phyloP scores from a whole-genome alignment of 2,888 invertebrate genomes.

The Troides aeacus region DNA sequence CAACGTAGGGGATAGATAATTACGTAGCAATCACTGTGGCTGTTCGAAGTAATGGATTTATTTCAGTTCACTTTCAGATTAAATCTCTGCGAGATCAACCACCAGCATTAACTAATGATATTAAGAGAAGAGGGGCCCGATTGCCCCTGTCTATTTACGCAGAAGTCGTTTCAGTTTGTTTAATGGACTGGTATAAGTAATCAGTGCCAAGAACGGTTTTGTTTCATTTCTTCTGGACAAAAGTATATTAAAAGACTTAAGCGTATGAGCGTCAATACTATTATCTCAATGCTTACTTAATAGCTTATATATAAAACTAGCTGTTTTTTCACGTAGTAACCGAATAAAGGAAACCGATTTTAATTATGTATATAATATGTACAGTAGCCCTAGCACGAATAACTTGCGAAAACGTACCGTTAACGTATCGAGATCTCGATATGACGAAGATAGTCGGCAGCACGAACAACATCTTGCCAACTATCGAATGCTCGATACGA shows the following conservation, averaged over 20 bases:
- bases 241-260: background rate
- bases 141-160: slow-evolving; percentile 4
- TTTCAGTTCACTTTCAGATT: slow-evolving; percentile 16
- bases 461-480: too few species aligned
- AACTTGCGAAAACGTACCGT: too few species aligned
- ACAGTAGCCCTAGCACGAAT: too few species aligned
- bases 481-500: too few species aligned
- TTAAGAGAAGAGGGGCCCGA: slow-evolving; percentile 1
- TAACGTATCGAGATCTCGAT: too few species aligned
- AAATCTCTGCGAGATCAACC: slow-evolving; percentile 15
- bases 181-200: slow-evolving; percentile 7
- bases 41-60: slow-evolving; percentile 20
- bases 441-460: too few species aligned
- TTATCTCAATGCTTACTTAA: too few species aligned
- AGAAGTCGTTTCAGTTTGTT: slow-evolving; percentile 4
- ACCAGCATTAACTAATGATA: slow-evolving; percentile 12
- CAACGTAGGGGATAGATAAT: slow-evolving; percentile 8
- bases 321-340: too few species aligned
- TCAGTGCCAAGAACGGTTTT: background rate
- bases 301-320: too few species aligned
- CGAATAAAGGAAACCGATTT: too few species aligned
- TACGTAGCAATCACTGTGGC: background rate
- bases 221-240: background rate
- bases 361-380: too few species aligned
- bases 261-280: too few species aligned